These are phyloP conservation scores for Yponomeuta sedellus DNA, from an alignment of 2,888 invertebrate species.

Conservation along the genomic window DNA sequence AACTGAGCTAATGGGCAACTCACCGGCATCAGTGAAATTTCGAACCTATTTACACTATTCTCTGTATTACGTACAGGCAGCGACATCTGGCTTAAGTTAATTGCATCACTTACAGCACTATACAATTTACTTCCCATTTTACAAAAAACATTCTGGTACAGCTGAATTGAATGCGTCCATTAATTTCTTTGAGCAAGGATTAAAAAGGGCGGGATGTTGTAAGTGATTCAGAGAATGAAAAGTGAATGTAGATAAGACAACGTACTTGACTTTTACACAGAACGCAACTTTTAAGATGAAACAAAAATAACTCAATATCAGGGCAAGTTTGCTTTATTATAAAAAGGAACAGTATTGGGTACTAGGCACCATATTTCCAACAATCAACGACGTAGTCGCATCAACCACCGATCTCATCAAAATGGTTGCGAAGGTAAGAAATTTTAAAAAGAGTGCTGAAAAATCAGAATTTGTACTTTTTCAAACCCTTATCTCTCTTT, in stretches of 20 bases:
- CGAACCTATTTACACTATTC: too few relatives aligned
- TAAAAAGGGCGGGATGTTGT: not conserved
- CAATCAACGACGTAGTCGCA: constrained; percentile 4
- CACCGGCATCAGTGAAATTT: too few relatives aligned
- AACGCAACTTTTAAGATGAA: not conserved
- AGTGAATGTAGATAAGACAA: not conserved
- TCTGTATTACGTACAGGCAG: too few relatives aligned
- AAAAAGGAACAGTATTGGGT: not conserved
- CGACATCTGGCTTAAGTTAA: too few relatives aligned
- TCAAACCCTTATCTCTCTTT: too few relatives aligned
- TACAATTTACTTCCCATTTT: too few relatives aligned
- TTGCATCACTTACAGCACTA: too few relatives aligned
- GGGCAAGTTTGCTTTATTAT: not conserved
- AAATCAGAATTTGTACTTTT: too few relatives aligned
- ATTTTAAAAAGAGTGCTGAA: too few relatives aligned
- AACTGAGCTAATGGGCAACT: too few relatives aligned
- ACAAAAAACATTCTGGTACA: too few relatives aligned
- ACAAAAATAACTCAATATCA: not conserved
- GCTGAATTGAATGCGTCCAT: not conserved
- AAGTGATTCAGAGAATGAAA: not conserved
- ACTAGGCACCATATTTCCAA: not conserved
- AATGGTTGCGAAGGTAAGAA: constrained; percentile 13
- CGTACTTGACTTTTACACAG: not conserved
- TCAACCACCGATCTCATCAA: constrained; percentile 1
- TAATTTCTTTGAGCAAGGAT: not conserved